Evolutionary conservation across 2,888 invertebrate genomes (phyloP), one percentile per base, ranked within the genome.

Genomic region (Campoletis raptor): DNA sequence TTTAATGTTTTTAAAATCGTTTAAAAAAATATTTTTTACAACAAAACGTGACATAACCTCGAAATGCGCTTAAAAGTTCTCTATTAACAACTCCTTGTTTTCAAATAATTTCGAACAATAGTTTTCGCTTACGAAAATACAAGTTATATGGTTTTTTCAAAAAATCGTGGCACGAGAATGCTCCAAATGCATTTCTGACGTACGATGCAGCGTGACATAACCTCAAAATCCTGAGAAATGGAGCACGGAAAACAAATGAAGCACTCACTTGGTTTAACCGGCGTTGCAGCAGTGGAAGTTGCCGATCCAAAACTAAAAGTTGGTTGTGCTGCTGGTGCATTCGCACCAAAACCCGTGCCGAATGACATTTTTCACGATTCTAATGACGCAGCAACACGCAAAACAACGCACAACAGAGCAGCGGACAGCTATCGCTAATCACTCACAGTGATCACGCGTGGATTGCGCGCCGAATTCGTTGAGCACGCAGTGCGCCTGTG

Each of bases 301-400:
- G 94, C 91, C 36, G 94, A 92, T n/a, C 94, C 94, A 79, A 94
- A 94, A 64, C 94, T 93, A 87, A 96, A 95, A 40, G 94, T 94
- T 52, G 95, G 95, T 52, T 95, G 95, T 9, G 95, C 95, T 1
- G 95, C 94, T 24, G 96, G 95, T 72, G 95, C 95, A 64, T 95
- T 94, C 72, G 95, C 94, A n/a, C 96, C 96, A 92, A 94, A 94
- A 42, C 93, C 93, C 42, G 90, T 89, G 4, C 92, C 92, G 77
- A 94, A 94, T 67, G 94, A 93, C 94, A 94, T 94, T 87, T 79
- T 85, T 42, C 74, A 12, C 15, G 42, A 21, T 54, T 30, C 45
- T 40, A 66, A 70, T 80, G 73, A 85, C 40, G 52, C 15, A 74
- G 66, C 69, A 79, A 79, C 57, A 64, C 52, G 69, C 48, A 74